A percentile compares a stretch with the other conserved stretches of the same genome.
phyloP scores from a whole-genome alignment of 2,888 invertebrate genomes.

The Stomorhina lunata region DNA sequence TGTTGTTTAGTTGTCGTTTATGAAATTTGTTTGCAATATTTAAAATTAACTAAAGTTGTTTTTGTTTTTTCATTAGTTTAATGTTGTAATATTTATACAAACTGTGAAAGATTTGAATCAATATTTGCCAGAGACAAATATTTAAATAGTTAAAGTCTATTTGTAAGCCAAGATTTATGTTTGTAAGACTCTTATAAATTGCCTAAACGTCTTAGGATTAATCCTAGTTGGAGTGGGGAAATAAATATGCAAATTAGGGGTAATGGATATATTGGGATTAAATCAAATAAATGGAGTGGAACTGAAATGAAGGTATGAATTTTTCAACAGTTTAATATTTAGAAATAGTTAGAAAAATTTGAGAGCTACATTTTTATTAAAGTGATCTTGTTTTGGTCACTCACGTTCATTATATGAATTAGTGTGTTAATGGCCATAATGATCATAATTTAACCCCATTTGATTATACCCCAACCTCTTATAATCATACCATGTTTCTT shows the following conservation, averaged over 20 bases:
- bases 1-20: constrained; percentile 13
- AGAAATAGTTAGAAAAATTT: no score
- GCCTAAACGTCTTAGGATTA: constrained; percentile 5
- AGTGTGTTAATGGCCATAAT: no score
- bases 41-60: constrained; percentile 1
- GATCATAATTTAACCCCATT: no score
- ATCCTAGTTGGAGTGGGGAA: background rate
- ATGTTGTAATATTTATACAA: constrained; percentile 23
- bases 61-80: background rate
- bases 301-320: no score
- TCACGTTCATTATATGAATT: no score
- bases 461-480: no score
- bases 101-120: background rate
- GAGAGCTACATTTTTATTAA: no score
- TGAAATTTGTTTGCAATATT: constrained; percentile 18
- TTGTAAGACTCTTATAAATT: constrained; percentile 31
- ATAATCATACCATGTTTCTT: no score
- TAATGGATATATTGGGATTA: no score
- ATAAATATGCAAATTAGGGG: constrained; percentile 3
- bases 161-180: constrained; percentile 30
- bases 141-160: constrained; percentile 21
- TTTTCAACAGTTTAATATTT: no score
- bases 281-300: no score
- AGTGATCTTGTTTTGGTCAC: no score
- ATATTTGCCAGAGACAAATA: constrained; percentile 6